Percentiles rank a stretch among this genome's conserved stretches.
phyloP scores from a whole-genome alignment of 64 coral and sea anemone species.

The Orbicella faveolata region DNA sequence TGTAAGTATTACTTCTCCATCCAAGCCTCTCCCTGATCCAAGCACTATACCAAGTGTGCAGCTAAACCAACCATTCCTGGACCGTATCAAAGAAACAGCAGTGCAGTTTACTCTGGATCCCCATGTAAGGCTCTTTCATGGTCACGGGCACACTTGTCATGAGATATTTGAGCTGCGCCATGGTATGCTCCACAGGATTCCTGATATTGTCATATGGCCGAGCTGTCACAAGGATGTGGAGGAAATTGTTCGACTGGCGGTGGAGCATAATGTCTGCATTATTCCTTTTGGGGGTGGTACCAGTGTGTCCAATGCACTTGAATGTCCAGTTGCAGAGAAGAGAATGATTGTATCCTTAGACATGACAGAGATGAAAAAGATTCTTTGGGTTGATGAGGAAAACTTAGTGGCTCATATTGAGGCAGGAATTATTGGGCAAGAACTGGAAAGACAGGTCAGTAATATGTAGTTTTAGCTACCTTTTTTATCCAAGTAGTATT shows the following conservation, averaged over 20 bases:
- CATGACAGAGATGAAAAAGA: slow-evolving; percentile 96
- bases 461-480: not conserved
- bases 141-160: slow-evolving; percentile 96
- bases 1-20: slow-evolving; percentile 40
- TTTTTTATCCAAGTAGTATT: not conserved
- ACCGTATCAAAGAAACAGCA: slow-evolving; percentile 41
- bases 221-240: slow-evolving; percentile 93
- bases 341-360: slow-evolving; percentile 97
- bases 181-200: slow-evolving; percentile 82
- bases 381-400: slow-evolving; percentile 93
- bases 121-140: slow-evolving; percentile 84
- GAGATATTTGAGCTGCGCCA: slow-evolving; percentile 95
- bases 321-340: slow-evolving; percentile 78
- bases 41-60: slow-evolving; percentile 66
- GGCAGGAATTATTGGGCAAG: slow-evolving; percentile 96
- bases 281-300: slow-evolving; percentile 99
- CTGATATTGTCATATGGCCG: slow-evolving; percentile 97
- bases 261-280: slow-evolving; percentile 84
- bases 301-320: slow-evolving; percentile 89
- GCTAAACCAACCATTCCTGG: slow-evolving; percentile 80
- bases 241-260: slow-evolving; percentile 67
- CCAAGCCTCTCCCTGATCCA: slow-evolving; percentile 81
- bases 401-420: slow-evolving; percentile 91
- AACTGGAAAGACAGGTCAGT: slow-evolving; percentile 81
- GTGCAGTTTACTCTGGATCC: slow-evolving; percentile 78